Evolutionary conservation across 2,797 vertebrate species (phyloP), one percentile per base, ranked within the genome.

Genomic region (Crenichthys baileyi): DNA sequence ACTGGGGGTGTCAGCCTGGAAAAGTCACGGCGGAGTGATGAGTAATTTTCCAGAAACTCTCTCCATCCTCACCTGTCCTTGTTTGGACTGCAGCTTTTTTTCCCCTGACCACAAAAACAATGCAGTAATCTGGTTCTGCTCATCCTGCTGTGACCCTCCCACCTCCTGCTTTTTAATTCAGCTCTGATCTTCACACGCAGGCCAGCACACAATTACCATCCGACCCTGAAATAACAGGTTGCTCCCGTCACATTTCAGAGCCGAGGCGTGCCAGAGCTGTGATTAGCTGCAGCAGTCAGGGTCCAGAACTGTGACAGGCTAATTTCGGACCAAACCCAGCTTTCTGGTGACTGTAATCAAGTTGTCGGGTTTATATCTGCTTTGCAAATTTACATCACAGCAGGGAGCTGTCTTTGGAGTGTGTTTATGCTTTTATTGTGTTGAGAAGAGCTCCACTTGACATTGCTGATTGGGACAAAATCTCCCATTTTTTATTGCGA

Each of bases 161-260:
- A 24, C 44, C 65, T n/a, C 39, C 71, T 13, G 51, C 82, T 72
- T 55, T 87, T 79, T 77, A 79, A 84, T 82, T 83, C 71, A 70
- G 76, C 9, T 70, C 61, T 36, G 70, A 55, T 75, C 78, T 51
- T 39, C 85, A 85, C 81, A 84, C 79, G 15, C 84, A 79, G 79
- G 77, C 76, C 79, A 13, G 61, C 0, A 75, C 73, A 44, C 85
- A 87, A 87, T 87, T 79, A 89, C 76, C 82, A 56, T 15, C 31
- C 1, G 44, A 56, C 74, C 80, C 31, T 83, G 77, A 87, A 91
- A 89, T 82, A 87, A 77, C 81, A 76, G 85, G 73, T 82, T 81
- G 72, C 72, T 50, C 72, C 80, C 73, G 84, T 76, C 73, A 36
- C 65, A 72, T 77, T 71, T 76, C 53, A 60, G 56, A 72, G 80